Base-by-base conservation (phyloP, 2,797 vertebrate species). In the Delichon dasypus region DNA sequence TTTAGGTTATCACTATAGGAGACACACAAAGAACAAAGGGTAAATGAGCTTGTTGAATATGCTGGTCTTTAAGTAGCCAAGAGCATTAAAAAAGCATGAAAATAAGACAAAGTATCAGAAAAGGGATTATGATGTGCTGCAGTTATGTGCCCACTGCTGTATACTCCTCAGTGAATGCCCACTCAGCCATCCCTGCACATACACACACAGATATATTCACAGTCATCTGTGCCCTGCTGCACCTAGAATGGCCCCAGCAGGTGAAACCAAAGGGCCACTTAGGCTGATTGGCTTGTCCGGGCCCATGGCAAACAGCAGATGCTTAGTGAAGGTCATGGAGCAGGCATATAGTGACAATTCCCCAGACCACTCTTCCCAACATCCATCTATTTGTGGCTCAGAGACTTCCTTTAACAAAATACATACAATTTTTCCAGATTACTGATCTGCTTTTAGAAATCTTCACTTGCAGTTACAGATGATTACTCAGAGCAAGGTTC, bases 371-470 rank as follows among this genome's bases (percentile, higher is more conserved):
- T 73, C 50, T 78, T 93, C 85, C 76, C 85, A 93, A 51, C 40
- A 78, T 81, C 66, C 54, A 78, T 58, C 72, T 91, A 66, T 84
- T 53, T 91, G 67, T 1, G 4, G 70, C 70, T 93, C 68, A 93
- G 75, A 88, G 68, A 68, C 79, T 86, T 92, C 93, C 93, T 96
- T 93, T 96, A 95, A 96, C 95, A 96, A 75, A 93, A 95, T 87
- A 94, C 67, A 82, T 61, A 76, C 42, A 58, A 26, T 81, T 93
- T 93, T 89, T 94, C 85, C 85, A 78, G 66, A 91, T 68, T 62
- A 93, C 79, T 10, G 4, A 64, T 73, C 58, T 3, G 5, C 84
- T 91, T 92, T 75, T 74, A 74, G 77, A 92, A 95, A 93, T 72
- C 83, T 75, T 95, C 95, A 78, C 58, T 86, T 78, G 76, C 86